Base-by-base conservation (phyloP, 92 coral and sea anemone genomes). In the Heteractis magnifica region DNA sequence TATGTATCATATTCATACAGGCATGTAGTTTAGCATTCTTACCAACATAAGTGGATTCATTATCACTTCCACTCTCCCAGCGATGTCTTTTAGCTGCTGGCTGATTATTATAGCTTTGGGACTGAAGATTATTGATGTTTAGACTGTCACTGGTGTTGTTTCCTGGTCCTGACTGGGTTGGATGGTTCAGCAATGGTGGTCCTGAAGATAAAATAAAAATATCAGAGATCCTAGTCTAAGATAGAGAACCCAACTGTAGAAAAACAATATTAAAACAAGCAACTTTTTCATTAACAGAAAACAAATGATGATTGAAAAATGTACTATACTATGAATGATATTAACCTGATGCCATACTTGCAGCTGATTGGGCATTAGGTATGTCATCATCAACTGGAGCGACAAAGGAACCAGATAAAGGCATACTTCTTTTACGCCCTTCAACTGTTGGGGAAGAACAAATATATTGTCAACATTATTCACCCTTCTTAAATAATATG, bases 51-150 rank as follows among this genome's bases (percentile, higher is more conserved):
- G 56, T 11, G 13, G 50, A n/a, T 77, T 81, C 90, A 51, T 87
- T 86, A 26, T 90, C 97, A 77, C 78, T 86, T 49, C 90, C 92
- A 76, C 92, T 91, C 77, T 90, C 97, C 97, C 94, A 93, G 72
- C 94, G 90, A 51, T 79, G 55, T 82, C 89, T 77, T 73, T 91
- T 93, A 49, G 83, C 85, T 26, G 94, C 74, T 53, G 91, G 86
- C 9, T 72, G 83, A 8, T 70, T 51, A 26, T 10, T 51, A 10
- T 84, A 77, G 15, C 23, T 8, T 72, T 75, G 77, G 34, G 79
- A 16, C 48, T 72, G 86, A 60, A 55, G 59, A 59, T 14, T 52
- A 52, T 18, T 53, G 18, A 10, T 18, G n/a, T 73, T 12, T 34
- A 48, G 50, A 52, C 23, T 59, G 49, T 82, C 86, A 73, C 59